phyloP scores from a whole-genome alignment of 2,797 vertebrate genomes.

The Streptopelia turtur region DNA sequence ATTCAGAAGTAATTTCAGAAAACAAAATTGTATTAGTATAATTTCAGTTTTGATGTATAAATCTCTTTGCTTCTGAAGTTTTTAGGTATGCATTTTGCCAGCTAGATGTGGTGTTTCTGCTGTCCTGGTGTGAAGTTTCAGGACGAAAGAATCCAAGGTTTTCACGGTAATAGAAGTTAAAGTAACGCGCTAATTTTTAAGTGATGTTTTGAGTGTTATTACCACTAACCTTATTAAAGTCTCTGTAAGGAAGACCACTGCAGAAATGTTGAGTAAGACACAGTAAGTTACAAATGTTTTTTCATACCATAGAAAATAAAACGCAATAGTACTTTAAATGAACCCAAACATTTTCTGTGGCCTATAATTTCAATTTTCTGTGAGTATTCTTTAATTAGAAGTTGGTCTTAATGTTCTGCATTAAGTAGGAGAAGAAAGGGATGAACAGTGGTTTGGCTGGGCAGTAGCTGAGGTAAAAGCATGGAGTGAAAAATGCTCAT shows the following conservation, averaged over 20 bases:
- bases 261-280: slow-evolving; percentile 9
- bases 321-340: neutral
- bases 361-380: slow-evolving; percentile 52
- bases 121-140: neutral
- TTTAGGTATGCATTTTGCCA: neutral
- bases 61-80: neutral
- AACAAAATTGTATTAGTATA: neutral
- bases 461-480: slow-evolving; percentile 29
- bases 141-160: neutral
- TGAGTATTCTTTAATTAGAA: slow-evolving; percentile 52
- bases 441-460: slow-evolving; percentile 4
- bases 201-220: neutral
- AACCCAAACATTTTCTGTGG: neutral
- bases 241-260: neutral
- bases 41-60: neutral
- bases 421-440: slow-evolving; percentile 44
- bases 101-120: neutral
- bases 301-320: slow-evolving; percentile 14
- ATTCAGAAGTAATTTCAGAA: neutral
- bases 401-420: neutral
- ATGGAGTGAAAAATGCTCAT: slow-evolving; percentile 13
- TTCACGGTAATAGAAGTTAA: neutral
- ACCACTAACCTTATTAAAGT: neutral
- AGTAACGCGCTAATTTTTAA: neutral
- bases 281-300: neutral